Conservation (phyloP, 2,888 invertebrate genomes). For the Cosmia pyralina region DNA sequence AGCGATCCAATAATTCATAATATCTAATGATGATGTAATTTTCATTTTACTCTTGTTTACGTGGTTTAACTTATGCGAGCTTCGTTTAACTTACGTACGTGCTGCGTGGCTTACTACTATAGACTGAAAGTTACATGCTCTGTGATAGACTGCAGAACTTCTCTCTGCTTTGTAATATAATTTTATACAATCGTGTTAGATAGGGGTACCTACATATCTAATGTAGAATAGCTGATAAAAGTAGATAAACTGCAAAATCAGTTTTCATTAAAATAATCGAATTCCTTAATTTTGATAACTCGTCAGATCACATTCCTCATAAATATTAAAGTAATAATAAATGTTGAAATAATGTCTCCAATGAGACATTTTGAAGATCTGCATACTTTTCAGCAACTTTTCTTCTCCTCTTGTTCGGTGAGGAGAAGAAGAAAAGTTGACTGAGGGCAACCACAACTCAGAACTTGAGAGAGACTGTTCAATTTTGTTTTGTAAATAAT, state of each 20-base stretch:
- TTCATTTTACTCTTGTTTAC: neutral
- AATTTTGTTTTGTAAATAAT: neutral
- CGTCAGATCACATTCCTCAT: conserved; percentile 19
- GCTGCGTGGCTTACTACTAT: neutral
- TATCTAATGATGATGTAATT: neutral
- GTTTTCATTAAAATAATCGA: conserved; percentile 23
- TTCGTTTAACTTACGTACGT: neutral
- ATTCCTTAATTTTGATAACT: conserved; percentile 12
- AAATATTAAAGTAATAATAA: conserved; percentile 5
- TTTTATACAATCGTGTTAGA: neutral
- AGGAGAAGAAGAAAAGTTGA: too few species aligned
- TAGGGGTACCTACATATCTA: neutral
- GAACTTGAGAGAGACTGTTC: neutral
- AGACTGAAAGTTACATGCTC: too few species aligned
- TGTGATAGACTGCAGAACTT: neutral
- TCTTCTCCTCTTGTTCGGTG: neutral
- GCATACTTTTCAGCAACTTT: neutral
- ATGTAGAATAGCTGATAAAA: neutral
- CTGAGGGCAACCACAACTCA: neutral
- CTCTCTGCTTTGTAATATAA: neutral
- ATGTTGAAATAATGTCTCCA: neutral
- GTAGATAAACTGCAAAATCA: conserved; percentile 5
- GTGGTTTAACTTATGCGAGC: neutral
- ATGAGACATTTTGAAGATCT: neutral
- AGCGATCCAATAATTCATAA: neutral